Evolutionary conservation across 2,888 invertebrate genomes (phyloP), one percentile per base, ranked within the genome.

Genomic region (Zygogramma bicolorata): DNA sequence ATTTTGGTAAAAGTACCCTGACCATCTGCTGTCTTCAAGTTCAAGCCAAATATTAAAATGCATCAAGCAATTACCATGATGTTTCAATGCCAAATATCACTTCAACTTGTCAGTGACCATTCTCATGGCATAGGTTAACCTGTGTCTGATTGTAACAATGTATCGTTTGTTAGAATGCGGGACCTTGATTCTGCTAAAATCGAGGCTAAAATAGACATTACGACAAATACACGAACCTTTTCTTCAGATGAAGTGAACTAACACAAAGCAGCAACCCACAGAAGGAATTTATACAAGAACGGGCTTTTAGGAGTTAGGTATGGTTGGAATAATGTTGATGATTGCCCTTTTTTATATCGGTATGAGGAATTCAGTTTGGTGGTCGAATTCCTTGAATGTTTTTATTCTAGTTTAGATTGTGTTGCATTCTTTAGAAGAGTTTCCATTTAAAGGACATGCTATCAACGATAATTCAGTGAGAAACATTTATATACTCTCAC

Each of bases 151-250:
- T 25, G n/a, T 27, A 53, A 53, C 25, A 53, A 53, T 53, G 15
- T 6, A 20, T 46, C 8, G 46, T 46, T 46, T n/a, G 13, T 27
- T 6, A n/a, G n/a, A n/a, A 53, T 53, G 27, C 25, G 53, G n/a
- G n/a, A n/a, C 53, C 53, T 53, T 53, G 53, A 27, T 25, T 25
- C 27, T 25, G 27, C 53, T 25, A 53, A 27, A 53, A 53, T 53
- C 22, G 53, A 53, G 27, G 27, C 53, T 25, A 53, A 27, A 53
- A 53, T 53, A 53, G 53, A 53, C 27, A 53, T 53, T 53, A 53
- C 53, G 25, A 22, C 27, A 13, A 53, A 25, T 22, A 10, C 53
- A 27, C 3, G 8, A 15, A n/a, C 25, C 53, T 20, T 22, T 22
- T 22, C n/a, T 7, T 6, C 3, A 53, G 53, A 53, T 53, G 25